These are phyloP conservation scores for Eutrigla gurnardus DNA, from an alignment of 2,797 vertebrate genomes.

Conservation along the genomic window DNA sequence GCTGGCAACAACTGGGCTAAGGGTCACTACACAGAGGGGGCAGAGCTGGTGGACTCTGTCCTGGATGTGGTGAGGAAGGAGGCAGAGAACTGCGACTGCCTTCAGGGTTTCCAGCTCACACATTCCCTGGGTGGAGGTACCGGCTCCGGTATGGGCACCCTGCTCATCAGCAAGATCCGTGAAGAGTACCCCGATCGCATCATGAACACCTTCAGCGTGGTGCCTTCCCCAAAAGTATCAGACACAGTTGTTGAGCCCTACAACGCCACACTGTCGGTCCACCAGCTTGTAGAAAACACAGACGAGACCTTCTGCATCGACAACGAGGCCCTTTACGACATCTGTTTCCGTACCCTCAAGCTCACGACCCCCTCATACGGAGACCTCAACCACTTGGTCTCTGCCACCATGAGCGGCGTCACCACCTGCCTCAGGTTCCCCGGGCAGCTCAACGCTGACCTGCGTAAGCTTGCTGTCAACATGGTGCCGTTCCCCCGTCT, in stretches of 20 bases:
- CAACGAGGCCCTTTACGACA: slow-evolving; percentile 88
- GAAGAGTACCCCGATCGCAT: slow-evolving; percentile 89
- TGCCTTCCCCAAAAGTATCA: slow-evolving; percentile 88
- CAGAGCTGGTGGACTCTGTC: slow-evolving; percentile 90
- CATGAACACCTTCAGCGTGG: slow-evolving; percentile 89
- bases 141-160: slow-evolving; percentile 87
- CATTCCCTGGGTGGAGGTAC: slow-evolving; percentile 88
- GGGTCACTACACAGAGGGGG: slow-evolving; percentile 96
- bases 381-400: slow-evolving; percentile 88
- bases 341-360: slow-evolving; percentile 89
- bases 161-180: slow-evolving; percentile 88
- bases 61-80: slow-evolving; percentile 88
- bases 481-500: slow-evolving; percentile 90
- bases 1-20: slow-evolving; percentile 98
- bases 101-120: slow-evolving; percentile 90
- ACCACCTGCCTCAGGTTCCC: slow-evolving; percentile 89
- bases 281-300: slow-evolving; percentile 89
- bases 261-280: slow-evolving; percentile 88
- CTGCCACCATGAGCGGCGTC: slow-evolving; percentile 88
- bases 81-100: slow-evolving; percentile 87
- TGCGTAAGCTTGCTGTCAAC: slow-evolving; percentile 87
- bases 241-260: slow-evolving; percentile 89
- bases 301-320: slow-evolving; percentile 89
- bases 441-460: slow-evolving; percentile 87
- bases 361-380: slow-evolving; percentile 87